Evolutionary conservation across 2,113 vertebrate genomes (phyloP).

Genomic region (Condylura cristata): DNA sequence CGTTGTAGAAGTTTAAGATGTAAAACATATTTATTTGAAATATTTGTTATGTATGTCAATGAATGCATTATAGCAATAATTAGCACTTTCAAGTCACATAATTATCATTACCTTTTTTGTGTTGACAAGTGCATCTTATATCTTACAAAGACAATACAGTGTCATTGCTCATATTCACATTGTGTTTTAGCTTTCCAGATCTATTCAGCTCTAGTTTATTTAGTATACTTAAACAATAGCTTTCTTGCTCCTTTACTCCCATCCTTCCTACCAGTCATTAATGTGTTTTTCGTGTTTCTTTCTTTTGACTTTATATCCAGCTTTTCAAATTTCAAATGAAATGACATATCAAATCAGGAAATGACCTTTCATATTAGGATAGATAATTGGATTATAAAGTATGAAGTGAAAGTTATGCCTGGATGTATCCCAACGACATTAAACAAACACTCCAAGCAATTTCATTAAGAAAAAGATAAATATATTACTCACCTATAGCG

Average conservation of each 20-base stretch:
- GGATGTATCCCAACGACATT: not conserved
- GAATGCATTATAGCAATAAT: not conserved
- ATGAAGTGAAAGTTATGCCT: slow-evolving; percentile 19
- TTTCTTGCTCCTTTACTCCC: not conserved
- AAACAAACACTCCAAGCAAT: not conserved
- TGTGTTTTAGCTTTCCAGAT: not conserved
- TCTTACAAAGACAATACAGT: not conserved
- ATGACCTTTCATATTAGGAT: not conserved
- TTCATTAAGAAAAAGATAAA: not conserved
- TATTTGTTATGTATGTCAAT: not conserved
- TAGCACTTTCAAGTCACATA: not conserved
- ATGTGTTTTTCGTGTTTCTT: not conserved
- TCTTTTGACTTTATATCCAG: not conserved
- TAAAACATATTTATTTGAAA: not conserved
- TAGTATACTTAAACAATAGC: not conserved
- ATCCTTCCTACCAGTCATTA: not conserved
- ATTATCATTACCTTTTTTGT: not conserved
- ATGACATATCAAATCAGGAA: not conserved
- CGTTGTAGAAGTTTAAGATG: not conserved
- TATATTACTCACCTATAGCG: slow-evolving; percentile 84
- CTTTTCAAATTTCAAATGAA: slow-evolving; percentile 31
- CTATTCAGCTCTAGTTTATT: not conserved
- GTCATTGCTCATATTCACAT: not conserved
- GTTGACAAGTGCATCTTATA: not conserved
- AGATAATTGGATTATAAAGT: not conserved